Evolutionary conservation across 2,113 vertebrate species (phyloP).

Genomic region (Microcebus griseorufus): DNA sequence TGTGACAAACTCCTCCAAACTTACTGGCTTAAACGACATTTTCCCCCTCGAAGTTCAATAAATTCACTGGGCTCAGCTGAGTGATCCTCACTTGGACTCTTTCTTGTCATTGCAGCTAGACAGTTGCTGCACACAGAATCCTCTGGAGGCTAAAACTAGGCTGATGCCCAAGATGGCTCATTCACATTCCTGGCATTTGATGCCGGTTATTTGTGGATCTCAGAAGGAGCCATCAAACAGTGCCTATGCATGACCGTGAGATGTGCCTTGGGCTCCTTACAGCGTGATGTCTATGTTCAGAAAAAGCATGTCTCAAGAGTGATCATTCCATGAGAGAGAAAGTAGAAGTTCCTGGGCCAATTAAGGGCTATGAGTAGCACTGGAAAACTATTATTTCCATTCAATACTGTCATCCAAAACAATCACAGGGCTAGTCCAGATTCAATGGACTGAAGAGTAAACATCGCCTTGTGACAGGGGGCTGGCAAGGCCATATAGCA

Average conservation of each 20-base stretch:
- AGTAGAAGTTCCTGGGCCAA: not conserved
- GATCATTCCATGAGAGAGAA: not conserved
- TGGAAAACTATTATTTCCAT: not conserved
- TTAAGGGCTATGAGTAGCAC: accelerated
- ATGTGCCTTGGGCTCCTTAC: not conserved
- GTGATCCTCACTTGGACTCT: no score
- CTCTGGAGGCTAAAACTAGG: not conserved
- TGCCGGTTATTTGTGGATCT: no score
- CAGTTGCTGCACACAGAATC: accelerated
- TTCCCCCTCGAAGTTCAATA: accelerated
- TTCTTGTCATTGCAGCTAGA: not conserved
- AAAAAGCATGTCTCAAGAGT: accelerated
- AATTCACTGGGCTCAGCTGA: not conserved
- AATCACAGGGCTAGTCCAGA: not conserved
- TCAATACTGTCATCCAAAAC: not conserved
- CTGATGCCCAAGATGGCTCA: not conserved
- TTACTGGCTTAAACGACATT: not conserved
- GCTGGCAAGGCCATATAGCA: accelerated
- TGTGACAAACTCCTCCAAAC: not conserved
- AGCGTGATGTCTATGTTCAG: no score
- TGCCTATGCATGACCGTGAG: accelerated
- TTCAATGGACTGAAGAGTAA: not conserved
- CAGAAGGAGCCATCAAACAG: not conserved
- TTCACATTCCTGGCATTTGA: accelerated
- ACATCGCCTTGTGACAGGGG: accelerated